Conservation (phyloP, 2,888 invertebrate genomes). For the Cantharis nigra region DNA sequence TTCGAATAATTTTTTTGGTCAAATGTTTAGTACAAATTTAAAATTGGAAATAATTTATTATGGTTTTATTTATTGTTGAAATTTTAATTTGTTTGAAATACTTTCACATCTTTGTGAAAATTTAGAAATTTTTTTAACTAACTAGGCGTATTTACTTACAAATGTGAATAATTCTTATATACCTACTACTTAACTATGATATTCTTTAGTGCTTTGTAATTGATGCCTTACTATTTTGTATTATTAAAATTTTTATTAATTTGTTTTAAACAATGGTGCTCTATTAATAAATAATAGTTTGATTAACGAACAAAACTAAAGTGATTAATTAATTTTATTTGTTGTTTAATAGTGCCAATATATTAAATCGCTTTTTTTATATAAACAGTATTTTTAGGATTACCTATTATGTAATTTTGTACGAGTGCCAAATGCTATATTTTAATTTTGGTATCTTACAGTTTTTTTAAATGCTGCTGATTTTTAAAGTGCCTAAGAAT, state of each 20-base stretch:
- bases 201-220: background rate
- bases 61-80: constrained; percentile 2
- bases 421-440: constrained; percentile 20
- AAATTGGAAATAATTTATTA: constrained; percentile 1
- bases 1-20: constrained; percentile 44
- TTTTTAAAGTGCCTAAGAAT: constrained; percentile 20
- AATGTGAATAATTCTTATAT: background rate
- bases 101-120: background rate
- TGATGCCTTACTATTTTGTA: background rate
- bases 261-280: constrained; percentile 24
- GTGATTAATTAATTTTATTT: constrained; percentile 23
- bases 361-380: constrained; percentile 34
- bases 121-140: background rate
- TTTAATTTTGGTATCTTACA: constrained; percentile 10
- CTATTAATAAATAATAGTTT: constrained; percentile 24
- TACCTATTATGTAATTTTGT: constrained; percentile 16
- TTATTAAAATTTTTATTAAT: constrained; percentile 2
- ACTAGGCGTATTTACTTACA: background rate
- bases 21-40: background rate
- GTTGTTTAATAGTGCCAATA: constrained; percentile 39
- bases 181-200: background rate
- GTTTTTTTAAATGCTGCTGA: constrained; percentile 1
- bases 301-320: constrained; percentile 41
- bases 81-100: background rate
- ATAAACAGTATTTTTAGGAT: constrained; percentile 13